phyloP scores from a whole-genome alignment of 2,797 vertebrate genomes.

The Muscicapa striata region DNA sequence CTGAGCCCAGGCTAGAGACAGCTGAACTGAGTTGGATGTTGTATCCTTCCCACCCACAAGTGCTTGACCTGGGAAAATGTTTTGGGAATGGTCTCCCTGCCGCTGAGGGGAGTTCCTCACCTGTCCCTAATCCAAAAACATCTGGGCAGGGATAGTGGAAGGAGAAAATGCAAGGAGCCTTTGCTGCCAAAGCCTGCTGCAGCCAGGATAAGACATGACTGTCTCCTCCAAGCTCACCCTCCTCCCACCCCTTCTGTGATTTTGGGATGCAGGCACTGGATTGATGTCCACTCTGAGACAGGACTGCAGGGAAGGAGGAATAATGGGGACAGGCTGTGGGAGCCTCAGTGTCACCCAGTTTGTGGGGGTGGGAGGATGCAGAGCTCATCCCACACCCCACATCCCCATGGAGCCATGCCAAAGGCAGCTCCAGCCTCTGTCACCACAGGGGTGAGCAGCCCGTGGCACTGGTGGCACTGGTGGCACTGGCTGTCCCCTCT shows the following conservation, averaged over 20 bases:
- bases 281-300: accelerated
- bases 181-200: neutral
- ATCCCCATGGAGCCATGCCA: neutral
- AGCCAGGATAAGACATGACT: neutral
- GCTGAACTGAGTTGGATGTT: neutral
- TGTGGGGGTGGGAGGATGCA: neutral
- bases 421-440: neutral
- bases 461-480: accelerated
- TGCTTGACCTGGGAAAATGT: neutral
- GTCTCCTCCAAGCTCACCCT: neutral
- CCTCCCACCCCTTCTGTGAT: neutral
- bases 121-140: neutral
- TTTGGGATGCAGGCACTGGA: neutral
- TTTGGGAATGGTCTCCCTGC: neutral
- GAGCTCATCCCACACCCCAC: neutral
- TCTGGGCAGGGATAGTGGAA: neutral
- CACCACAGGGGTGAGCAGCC: neutral
- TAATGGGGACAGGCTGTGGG: neutral
- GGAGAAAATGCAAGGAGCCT: neutral
- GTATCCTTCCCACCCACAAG: conserved; percentile 27
- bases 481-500: neutral
- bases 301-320: neutral
- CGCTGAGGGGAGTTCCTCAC: neutral
- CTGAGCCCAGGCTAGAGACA: neutral
- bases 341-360: neutral